Evolutionary conservation across 2,113 vertebrate genomes (phyloP).

Genomic region (Glareola pratincola): DNA sequence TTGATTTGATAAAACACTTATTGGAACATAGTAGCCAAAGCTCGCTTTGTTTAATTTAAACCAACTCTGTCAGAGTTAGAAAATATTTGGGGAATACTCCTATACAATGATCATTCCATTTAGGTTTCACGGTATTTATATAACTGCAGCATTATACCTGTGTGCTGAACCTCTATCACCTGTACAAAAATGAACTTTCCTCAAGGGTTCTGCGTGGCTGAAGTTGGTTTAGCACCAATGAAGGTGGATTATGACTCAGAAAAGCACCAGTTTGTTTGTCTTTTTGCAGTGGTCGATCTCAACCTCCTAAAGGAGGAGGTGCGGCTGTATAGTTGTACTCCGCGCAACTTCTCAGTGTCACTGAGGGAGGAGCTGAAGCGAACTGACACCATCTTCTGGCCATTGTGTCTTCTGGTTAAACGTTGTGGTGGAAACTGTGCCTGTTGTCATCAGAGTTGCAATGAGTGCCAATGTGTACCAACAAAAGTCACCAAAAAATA

Average conservation of each 20-base stretch:
- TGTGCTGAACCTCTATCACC: background rate
- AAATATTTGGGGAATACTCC: background rate
- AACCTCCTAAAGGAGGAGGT: slow-evolving; percentile 93
- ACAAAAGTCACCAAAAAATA: slow-evolving; percentile 91
- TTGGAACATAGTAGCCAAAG: background rate
- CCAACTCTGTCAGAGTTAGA: background rate
- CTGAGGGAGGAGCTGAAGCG: slow-evolving; percentile 91
- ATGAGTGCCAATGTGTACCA: slow-evolving; percentile 90
- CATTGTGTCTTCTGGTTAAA: slow-evolving; percentile 92
- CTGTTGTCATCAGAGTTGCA: slow-evolving; percentile 90
- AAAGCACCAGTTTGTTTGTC: background rate
- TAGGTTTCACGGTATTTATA: background rate
- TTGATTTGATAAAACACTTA: background rate
- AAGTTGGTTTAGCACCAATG: background rate
- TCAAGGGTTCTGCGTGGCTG: background rate
- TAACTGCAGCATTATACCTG: background rate
- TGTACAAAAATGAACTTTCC: background rate
- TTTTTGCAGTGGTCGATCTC: slow-evolving; percentile 83
- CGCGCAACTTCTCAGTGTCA: slow-evolving; percentile 93
- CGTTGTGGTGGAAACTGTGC: slow-evolving; percentile 97
- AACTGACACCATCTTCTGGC: slow-evolving; percentile 97
- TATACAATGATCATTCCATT: accelerated
- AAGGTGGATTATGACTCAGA: background rate
- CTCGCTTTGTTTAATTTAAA: background rate
- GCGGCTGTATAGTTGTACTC: slow-evolving; percentile 92